Evolutionary conservation across 2,888 invertebrate genomes (phyloP), one percentile per base, ranked within the genome.

Genomic region (Aphidius colemani): DNA sequence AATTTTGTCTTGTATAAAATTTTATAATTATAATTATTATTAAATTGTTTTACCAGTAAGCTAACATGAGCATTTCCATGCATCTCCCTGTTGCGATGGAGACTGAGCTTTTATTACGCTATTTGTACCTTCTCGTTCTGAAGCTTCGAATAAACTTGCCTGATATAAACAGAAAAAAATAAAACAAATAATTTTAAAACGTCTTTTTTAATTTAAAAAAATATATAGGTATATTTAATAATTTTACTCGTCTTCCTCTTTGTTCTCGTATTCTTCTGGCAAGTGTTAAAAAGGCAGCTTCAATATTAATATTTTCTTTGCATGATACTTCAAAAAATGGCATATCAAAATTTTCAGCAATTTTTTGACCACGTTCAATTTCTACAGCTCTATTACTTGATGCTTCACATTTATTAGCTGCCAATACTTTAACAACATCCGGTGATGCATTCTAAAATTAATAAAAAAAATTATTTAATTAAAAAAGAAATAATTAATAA

Each of bases 281-380:
- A 78, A 94, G 83, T 55, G 91, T 90, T 69, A 93, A 82, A 81
- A 94, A 94, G 59, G 92, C 89, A 78, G 92, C 90, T 79, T 93
- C 93, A 75, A 94, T 93, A 74, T 94, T 93, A 66, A 94, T 88
- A 78, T 94, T 90, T 72, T 89, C 90, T 83, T 94, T 94, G 83
- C 94, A 94, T 9, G 94, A 94, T 10, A 94, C 93, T 83, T 94
- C 94, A 79, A 92, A 93, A 80, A 94, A 94, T 44, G 93, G 93
- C 88, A 94, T 91, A 73, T 93, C 93, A 75, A 93, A 94, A 79
- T 91, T 91, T 76, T 93, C 93, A 0, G 93, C 93, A 83, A 94
- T 90, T 91, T 93, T 93, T 84, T 92, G 89, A 51, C 93, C 94
- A 80, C 90, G 87, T 72, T 93, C 91, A 71, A 87, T 87, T 51